Evolutionary conservation across 2,888 invertebrate species (phyloP), one percentile per base, ranked within the genome.

Genomic region (Volucella inanis): DNA sequence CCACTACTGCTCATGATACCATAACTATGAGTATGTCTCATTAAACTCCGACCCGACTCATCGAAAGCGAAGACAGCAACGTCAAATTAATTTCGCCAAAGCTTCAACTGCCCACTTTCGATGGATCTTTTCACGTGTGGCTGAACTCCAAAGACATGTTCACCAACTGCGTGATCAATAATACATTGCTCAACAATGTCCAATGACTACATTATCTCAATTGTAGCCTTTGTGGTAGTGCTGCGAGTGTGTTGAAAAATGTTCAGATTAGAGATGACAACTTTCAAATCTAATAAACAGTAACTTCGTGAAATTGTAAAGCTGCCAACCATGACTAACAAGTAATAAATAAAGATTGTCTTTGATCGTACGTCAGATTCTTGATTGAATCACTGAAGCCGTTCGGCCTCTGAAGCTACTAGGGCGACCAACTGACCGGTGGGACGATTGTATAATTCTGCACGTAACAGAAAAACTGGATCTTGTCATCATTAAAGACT

Each of bases 401-500:
- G 54, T 72, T 11, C 62, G 81, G 1, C 71, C 78, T n/a, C 31
- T 84, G 14, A 39, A 67, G 45, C 67, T 84, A 39, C 75, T 84
- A 9, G 68, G 55, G 1, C 65, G 75, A 3, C 71, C 80, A 15
- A 87, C 64, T 0, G 49, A 65, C 2, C 43, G 76, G 1, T 85
- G 76, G 76, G 82, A 82, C 49, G 82, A 85, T 41, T 85, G 85
- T 82, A 14, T 85, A 11, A 50, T 87, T 15, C 43, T 77, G 2
- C 74, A 65, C 15, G 57, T 76, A 12, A 87, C 83, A 8, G 68
- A 83, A 43, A 87, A 83, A 74, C 22, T 87, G 12, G 64, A 77
- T 43, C 47, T 68, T 10, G 64, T 55, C 12, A 80, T 59, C 0
- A 70, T 83, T 8, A 83, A 77, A 45, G 72, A 79, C 8, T 87